A percentile compares a stretch with the other conserved stretches of the same genome.
phyloP scores from a whole-genome alignment of 64 coral and sea anemone genomes.

The Platygyra sinensis region DNA sequence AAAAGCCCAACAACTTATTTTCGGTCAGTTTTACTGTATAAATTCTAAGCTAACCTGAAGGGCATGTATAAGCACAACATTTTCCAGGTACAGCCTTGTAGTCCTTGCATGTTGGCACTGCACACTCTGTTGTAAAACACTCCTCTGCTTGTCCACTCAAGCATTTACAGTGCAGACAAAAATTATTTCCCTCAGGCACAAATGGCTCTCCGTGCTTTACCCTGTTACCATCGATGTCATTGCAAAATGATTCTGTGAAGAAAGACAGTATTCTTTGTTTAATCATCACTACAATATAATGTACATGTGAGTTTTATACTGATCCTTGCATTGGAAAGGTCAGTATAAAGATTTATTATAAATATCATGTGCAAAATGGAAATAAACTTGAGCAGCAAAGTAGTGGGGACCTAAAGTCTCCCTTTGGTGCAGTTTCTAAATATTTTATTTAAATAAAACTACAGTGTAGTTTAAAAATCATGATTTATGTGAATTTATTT shows the following conservation, averaged over 20 bases:
- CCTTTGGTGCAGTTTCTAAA: no score
- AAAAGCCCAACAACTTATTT: no score
- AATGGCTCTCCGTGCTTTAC: conserved; percentile 67
- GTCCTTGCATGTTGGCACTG: conserved; percentile 82
- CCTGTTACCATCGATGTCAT: conserved; percentile 70
- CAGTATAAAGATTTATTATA: neutral
- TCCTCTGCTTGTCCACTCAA: conserved; percentile 57
- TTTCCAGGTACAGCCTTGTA: conserved; percentile 85
- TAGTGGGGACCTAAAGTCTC: no score
- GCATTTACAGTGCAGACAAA: conserved; percentile 89
- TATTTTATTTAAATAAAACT: no score
- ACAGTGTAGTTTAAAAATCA: neutral
- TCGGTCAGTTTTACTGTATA: neutral
- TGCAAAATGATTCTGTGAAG: conserved; percentile 58
- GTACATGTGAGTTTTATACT: no score
- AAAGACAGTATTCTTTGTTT: neutral
- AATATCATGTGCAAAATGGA: neutral
- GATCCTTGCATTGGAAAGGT: no score
- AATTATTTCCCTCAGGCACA: conserved; percentile 72
- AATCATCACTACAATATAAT: no score
- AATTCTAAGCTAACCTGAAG: conserved; percentile 51
- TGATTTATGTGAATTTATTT: neutral
- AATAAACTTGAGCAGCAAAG: no score
- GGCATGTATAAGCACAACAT: conserved; percentile 87
- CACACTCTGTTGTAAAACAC: conserved; percentile 77